phyloP scores from a whole-genome alignment of 2,797 vertebrate species.

The Phoebastria nigripes region DNA sequence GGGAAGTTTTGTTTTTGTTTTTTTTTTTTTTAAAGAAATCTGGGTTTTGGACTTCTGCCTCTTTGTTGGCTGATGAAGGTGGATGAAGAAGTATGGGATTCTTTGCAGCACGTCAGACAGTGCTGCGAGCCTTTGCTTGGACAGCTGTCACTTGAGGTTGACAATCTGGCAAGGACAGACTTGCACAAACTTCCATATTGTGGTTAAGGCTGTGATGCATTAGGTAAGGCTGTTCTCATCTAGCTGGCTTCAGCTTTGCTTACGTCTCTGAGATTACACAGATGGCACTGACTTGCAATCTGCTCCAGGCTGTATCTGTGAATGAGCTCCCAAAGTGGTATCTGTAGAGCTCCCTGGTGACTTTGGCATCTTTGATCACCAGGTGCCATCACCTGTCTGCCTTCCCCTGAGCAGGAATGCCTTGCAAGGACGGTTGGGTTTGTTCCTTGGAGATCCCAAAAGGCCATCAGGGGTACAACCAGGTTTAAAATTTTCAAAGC shows the following conservation, averaged over 20 bases:
- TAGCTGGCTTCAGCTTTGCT: conserved; percentile 57
- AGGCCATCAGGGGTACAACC: not conserved
- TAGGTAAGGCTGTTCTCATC: conserved; percentile 55
- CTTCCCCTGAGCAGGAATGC: not conserved
- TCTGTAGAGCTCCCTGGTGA: conserved; percentile 21
- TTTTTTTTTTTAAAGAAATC: not conserved
- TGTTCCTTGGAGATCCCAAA: conserved; percentile 20
- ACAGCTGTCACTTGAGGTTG: conserved; percentile 57
- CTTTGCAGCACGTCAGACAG: not conserved
- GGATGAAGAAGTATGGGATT: not conserved
- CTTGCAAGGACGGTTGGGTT: conserved; percentile 26
- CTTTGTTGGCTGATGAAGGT: not conserved
- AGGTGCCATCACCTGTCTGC: conserved; percentile 49
- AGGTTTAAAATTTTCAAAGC: conserved; percentile 6
- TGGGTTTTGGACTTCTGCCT: not conserved
- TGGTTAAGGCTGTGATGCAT: conserved; percentile 48
- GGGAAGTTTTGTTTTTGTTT: not conserved
- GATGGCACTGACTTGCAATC: conserved; percentile 58
- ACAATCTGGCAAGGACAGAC: conserved; percentile 62
- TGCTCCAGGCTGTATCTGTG: conserved; percentile 36
- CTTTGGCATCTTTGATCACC: conserved; percentile 44
- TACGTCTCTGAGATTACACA: conserved; percentile 47
- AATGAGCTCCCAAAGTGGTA: conserved; percentile 33
- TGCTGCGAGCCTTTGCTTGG: conserved; percentile 34
- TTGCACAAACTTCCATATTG: conserved; percentile 46